Percentiles rank a stretch among this genome's conserved stretches.
phyloP scores from a whole-genome alignment of 2,797 vertebrate genomes.

The Linurgus olivaceus region DNA sequence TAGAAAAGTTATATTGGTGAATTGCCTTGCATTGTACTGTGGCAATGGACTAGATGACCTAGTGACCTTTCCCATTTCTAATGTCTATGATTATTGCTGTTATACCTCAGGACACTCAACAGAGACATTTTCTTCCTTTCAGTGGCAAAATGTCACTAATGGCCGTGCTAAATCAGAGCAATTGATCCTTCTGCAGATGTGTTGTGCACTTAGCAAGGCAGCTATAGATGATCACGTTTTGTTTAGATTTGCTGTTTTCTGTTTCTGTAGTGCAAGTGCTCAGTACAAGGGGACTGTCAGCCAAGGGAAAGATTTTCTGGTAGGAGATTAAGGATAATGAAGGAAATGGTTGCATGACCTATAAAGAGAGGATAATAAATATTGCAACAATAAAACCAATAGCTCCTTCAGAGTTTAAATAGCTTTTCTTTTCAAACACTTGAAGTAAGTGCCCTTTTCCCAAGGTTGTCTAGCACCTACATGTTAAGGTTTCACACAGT shows the following conservation, averaged over 20 bases:
- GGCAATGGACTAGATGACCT: neutral
- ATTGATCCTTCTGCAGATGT: conserved; percentile 23
- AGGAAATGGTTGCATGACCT: conserved; percentile 55
- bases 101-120: conserved; percentile 26
- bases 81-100: conserved; percentile 20
- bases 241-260: conserved; percentile 41
- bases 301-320: conserved; percentile 29
- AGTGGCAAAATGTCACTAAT: conserved; percentile 48
- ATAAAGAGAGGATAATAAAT: conserved; percentile 59
- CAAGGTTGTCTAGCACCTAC: neutral
- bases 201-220: neutral
- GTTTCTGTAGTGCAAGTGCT: neutral
- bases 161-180: conserved; percentile 38
- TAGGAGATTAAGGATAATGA: conserved; percentile 47
- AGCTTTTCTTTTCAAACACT: conserved; percentile 61
- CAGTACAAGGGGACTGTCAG: conserved; percentile 4
- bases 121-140: conserved; percentile 45
- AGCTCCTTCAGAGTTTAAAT: conserved; percentile 55
- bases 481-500: neutral
- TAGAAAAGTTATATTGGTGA: neutral
- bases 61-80: conserved; percentile 30
- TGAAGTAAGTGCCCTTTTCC: conserved; percentile 48
- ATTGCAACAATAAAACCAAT: conserved; percentile 63
- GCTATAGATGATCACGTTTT: conserved; percentile 25
- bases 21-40: neutral